These are phyloP conservation scores for Xylocopa sonorina DNA, from an alignment of 1,140 invertebrate species.

Conservation along the genomic window DNA sequence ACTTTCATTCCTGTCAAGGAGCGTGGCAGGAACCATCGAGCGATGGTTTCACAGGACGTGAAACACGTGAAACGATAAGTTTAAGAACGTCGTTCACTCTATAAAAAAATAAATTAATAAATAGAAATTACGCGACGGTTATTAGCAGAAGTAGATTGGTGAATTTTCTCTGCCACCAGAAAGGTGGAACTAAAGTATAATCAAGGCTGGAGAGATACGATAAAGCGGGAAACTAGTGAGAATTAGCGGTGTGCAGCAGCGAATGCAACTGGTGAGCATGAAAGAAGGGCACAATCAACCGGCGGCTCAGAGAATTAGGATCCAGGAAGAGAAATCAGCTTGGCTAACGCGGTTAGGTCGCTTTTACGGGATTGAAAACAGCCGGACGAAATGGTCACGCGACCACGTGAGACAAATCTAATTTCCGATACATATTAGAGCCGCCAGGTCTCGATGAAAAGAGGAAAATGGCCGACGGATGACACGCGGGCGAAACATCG, in stretches of 20 bases:
- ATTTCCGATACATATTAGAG: conserved; percentile 52
- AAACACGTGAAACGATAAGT: too few species aligned
- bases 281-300: conserved; percentile 50
- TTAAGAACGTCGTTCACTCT: too few species aligned
- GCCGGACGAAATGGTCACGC: conserved; percentile 56
- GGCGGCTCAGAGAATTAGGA: conserved; percentile 65
- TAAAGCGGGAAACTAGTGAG: conserved; percentile 46
- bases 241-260: conserved; percentile 17
- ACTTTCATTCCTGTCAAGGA: too few species aligned
- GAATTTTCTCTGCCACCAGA: not conserved
- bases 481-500: not conserved
- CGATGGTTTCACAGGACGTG: too few species aligned
- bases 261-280: conserved; percentile 19
- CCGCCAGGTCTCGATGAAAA: not conserved
- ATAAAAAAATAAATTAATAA: too few species aligned
- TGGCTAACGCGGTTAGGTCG: conserved; percentile 64
- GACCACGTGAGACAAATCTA: conserved; percentile 60
- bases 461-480: not conserved
- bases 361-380: conserved; percentile 71
- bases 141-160: not conserved
- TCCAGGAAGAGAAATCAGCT: conserved; percentile 66
- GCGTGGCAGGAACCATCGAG: too few species aligned
- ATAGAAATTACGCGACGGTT: too few species aligned
- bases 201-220: conserved; percentile 23
- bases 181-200: conserved; percentile 43